Conservation (phyloP, 2,113 vertebrate species). For the Muntiacus muntjak region DNA sequence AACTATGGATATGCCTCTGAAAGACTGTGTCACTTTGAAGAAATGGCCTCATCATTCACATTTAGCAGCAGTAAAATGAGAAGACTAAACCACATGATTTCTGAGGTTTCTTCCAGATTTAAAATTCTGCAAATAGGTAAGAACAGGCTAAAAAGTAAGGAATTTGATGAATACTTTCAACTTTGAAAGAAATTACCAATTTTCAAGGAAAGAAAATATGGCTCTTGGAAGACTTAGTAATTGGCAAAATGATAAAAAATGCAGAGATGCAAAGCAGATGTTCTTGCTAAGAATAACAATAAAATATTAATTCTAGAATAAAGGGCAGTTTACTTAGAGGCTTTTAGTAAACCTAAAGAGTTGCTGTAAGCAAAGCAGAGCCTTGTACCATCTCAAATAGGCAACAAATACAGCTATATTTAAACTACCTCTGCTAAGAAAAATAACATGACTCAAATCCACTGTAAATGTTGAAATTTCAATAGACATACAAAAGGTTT, state of each 20-base stretch:
- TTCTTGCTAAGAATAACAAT: constrained; percentile 45
- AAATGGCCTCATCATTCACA: constrained; percentile 15
- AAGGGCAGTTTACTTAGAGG: constrained; percentile 14
- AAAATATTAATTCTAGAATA: constrained; percentile 54
- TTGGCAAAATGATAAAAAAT: constrained; percentile 41
- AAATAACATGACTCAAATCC: neutral
- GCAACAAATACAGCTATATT: constrained; percentile 29
- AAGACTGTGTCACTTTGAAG: constrained; percentile 29
- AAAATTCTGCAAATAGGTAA: constrained; percentile 28
- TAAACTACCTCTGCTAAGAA: neutral
- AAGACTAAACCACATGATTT: constrained; percentile 26
- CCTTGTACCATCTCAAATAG: neutral
- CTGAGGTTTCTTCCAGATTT: neutral
- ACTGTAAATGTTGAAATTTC: neutral
- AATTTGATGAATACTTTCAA: neutral
- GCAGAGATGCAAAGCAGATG: neutral
- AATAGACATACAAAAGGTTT: neutral
- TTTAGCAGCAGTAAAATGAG: constrained; percentile 46
- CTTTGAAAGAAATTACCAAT: constrained; percentile 38
- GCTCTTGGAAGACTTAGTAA: neutral
- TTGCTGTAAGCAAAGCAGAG: constrained; percentile 25
- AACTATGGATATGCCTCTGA: neutral
- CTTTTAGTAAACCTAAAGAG: constrained; percentile 22
- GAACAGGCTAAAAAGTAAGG: neutral
- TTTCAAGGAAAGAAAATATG: constrained; percentile 28